These are phyloP conservation scores for Cerceris ruficornis DNA, from an alignment of 2,888 invertebrate genomes.

Conservation along the genomic window DNA sequence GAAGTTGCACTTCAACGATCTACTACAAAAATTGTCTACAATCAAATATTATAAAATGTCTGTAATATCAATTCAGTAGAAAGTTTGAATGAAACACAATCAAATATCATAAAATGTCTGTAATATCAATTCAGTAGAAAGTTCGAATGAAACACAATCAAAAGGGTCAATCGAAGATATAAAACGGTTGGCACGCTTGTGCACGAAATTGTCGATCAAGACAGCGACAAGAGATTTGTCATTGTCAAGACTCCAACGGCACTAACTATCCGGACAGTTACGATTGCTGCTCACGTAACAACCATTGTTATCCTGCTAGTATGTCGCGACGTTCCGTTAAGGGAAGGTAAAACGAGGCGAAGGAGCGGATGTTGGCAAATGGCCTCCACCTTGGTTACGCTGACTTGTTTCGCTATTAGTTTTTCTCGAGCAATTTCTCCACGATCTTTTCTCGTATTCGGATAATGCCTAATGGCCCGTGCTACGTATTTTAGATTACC, in stretches of 20 bases:
- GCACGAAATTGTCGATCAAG: slow-evolving; percentile 21
- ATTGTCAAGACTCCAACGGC: slow-evolving; percentile 12
- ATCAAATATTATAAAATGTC: no score
- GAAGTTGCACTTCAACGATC: no score
- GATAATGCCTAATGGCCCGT: slow-evolving; percentile 17
- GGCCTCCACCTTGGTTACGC: slow-evolving; percentile 10
- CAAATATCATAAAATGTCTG: no score
- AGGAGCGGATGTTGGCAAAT: slow-evolving; percentile 1
- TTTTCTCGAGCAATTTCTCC: slow-evolving; percentile 15
- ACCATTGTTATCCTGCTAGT: slow-evolving; percentile 20
- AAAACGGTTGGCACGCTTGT: neutral
- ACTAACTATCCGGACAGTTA: slow-evolving; percentile 21
- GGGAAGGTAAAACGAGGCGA: neutral
- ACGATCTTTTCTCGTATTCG: slow-evolving; percentile 1
- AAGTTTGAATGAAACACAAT: neutral
- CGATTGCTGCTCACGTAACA: slow-evolving; percentile 29
- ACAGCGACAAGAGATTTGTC: slow-evolving; percentile 24
- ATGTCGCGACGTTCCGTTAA: neutral
- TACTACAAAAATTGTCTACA: no score
- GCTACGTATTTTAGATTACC: neutral
- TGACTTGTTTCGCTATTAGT: slow-evolving; percentile 5
- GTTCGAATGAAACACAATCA: neutral
- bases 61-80: neutral
- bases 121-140: neutral
- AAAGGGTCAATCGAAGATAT: neutral